Evolutionary conservation across 2,797 vertebrate genomes (phyloP), one percentile per base, ranked within the genome.

Genomic region (Adelosebastes latens): DNA sequence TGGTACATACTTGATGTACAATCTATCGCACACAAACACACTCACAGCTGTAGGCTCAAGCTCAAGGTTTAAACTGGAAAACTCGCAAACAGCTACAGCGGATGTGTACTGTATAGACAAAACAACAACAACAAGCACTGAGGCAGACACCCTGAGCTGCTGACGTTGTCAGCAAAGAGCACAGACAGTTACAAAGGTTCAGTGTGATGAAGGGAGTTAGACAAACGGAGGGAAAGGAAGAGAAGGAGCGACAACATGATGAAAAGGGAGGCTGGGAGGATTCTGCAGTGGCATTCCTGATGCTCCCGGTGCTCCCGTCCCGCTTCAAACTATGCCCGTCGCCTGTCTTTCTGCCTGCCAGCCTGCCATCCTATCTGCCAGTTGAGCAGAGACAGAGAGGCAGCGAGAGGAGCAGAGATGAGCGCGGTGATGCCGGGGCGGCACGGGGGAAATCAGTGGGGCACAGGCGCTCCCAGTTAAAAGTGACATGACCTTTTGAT

Each of bases 401-500:
- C 85, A 92, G 90, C 83, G 83, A 79, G 90, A 83, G 55, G 75
- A 84, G 91, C 88, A 72, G 86, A 92, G 93, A 91, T 63, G 92
- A 93, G 91, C 77, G 67, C 53, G 82, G 79, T 80, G 91, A 93
- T 90, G 94, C 90, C 73, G 87, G 89, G 95, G 95, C 90, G 95
- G 95, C 96, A 96, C 96, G 68, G 92, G 97, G 97, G 97, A 98
- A 98, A 98, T 98, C 97, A 98, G 96, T 95, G 95, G 96, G 95
- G 96, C 96, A 97, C 96, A 97, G 96, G 97, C 96, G 95, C 96
- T 97, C 96, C 96, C 97, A 98, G 97, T 97, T 98, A 97, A 97
- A 98, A 97, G 97, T 97, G 97, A 98, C 97, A 96, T 97, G 97
- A 98, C 97, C 97, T 98, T 98, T 96, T 98, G 97, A 96, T 98